Conservation (phyloP, 1,140 invertebrate genomes). For the Metaphire vulgaris region DNA sequence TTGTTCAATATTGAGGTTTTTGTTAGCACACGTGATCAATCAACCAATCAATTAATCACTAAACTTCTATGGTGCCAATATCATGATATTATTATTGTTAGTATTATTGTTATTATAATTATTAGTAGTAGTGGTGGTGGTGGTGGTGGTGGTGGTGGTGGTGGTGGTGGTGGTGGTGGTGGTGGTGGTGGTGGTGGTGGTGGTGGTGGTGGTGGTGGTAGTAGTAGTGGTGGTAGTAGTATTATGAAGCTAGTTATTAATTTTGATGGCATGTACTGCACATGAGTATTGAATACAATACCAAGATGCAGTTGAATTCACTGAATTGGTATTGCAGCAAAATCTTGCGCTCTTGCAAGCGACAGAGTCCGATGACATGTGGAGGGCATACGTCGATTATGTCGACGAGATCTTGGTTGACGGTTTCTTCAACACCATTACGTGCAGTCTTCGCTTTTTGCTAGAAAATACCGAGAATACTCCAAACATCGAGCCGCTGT, state of each 20-base stretch:
- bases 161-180: neutral
- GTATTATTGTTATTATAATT: too few species aligned
- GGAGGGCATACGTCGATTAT: conserved; percentile 77
- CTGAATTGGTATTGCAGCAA: conserved; percentile 54
- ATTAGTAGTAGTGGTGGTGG: too few species aligned
- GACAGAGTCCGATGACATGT: conserved; percentile 59
- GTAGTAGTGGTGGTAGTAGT: neutral
- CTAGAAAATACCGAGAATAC: conserved; percentile 81
- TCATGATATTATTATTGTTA: too few species aligned
- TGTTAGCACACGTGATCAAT: neutral
- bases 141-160: neutral
- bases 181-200: neutral
- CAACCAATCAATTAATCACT: too few species aligned
- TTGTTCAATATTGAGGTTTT: neutral
- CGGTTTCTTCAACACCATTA: conserved; percentile 66
- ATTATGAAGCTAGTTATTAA: neutral
- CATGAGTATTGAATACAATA: neutral
- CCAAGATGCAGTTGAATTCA: neutral
- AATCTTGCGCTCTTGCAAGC: conserved; percentile 75
- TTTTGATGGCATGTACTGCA: neutral
- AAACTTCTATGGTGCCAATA: too few species aligned
- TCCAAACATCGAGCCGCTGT: conserved; percentile 67
- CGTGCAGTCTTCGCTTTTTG: conserved; percentile 73
- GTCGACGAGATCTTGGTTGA: conserved; percentile 77
- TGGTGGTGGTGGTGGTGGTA: neutral